A percentile compares a stretch with the other conserved stretches of the same genome.
These are phyloP conservation scores for Amblyjoppa proteus DNA, from an alignment of 2,888 invertebrate genomes.

Conservation along the genomic window DNA sequence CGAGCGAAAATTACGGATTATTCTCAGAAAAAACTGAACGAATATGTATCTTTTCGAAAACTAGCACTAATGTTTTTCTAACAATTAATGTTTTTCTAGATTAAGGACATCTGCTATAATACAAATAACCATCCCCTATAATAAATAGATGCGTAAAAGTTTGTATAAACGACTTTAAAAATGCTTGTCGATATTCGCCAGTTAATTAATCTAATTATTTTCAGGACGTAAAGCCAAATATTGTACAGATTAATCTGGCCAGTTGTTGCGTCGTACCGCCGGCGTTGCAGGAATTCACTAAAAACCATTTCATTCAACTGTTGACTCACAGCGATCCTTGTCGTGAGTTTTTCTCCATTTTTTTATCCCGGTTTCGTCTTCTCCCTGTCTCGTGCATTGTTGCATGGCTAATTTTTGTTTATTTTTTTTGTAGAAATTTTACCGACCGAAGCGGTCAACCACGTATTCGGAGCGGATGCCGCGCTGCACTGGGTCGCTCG, in stretches of 20 bases:
- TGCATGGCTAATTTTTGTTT: background rate
- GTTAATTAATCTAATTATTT: conserved; percentile 53
- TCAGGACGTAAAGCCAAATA: conserved; percentile 90
- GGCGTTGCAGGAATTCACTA: conserved; percentile 95
- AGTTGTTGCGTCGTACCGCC: conserved; percentile 98
- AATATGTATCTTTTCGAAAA: too few species aligned
- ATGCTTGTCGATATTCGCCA: conserved; percentile 29
- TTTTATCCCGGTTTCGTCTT: background rate
- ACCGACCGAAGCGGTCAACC: conserved; percentile 86
- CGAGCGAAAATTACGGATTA: too few species aligned
- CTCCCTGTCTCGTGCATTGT: background rate
- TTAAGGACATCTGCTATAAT: too few species aligned
- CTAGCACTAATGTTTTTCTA: too few species aligned
- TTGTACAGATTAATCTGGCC: conserved; percentile 96
- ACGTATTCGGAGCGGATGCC: conserved; percentile 86
- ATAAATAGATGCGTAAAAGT: too few species aligned
- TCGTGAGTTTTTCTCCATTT: conserved; percentile 86
- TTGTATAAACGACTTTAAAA: too few species aligned
- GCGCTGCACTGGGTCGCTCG: conserved; percentile 91
- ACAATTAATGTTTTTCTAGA: too few species aligned
- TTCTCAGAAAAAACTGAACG: too few species aligned
- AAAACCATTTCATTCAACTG: conserved; percentile 95
- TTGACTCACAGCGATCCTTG: conserved; percentile 98
- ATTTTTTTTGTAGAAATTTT: conserved; percentile 86
- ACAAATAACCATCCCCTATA: too few species aligned